Percentiles rank a stretch among this genome's conserved stretches.
Evolutionary conservation across 2,113 vertebrate species (phyloP).

Genomic region (Choloepus hoffmanni): DNA sequence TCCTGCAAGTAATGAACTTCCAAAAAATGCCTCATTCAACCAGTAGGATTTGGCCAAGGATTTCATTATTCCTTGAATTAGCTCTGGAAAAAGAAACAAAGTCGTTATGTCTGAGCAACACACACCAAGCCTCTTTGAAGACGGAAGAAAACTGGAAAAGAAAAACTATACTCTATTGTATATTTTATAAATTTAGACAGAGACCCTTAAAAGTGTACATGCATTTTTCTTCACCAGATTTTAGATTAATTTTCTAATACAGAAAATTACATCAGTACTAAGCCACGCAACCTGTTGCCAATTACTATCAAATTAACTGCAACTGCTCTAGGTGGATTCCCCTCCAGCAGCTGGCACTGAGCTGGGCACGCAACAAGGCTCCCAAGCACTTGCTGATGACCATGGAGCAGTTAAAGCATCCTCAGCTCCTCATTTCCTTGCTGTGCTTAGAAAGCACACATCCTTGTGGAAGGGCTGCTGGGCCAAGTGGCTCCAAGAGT

Average conservation of each 20-base stretch:
- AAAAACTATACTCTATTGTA: background rate
- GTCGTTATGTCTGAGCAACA: background rate
- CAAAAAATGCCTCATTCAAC: background rate
- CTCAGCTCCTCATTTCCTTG: background rate
- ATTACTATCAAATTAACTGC: background rate
- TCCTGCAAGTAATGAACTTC: background rate
- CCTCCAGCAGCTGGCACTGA: background rate
- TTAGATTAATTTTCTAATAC: conserved; percentile 3
- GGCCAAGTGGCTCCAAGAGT: background rate
- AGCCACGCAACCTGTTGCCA: background rate
- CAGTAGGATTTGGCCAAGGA: background rate
- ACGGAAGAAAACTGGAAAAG: background rate
- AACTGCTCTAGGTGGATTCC: background rate
- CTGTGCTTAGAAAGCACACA: too few species aligned
- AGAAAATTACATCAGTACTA: background rate
- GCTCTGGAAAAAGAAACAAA: conserved; percentile 24
- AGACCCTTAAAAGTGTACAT: background rate
- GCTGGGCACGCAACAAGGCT: background rate
- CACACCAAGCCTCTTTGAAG: background rate
- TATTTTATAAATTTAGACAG: background rate
- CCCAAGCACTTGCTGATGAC: background rate
- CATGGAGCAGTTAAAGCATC: background rate
- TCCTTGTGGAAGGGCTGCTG: background rate
- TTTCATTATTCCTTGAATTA: background rate
- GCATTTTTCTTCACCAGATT: background rate